Percentiles rank a stretch among this genome's conserved stretches.
Evolutionary conservation across 2,888 invertebrate genomes (phyloP).

Genomic region (Oligia fasciuncula): DNA sequence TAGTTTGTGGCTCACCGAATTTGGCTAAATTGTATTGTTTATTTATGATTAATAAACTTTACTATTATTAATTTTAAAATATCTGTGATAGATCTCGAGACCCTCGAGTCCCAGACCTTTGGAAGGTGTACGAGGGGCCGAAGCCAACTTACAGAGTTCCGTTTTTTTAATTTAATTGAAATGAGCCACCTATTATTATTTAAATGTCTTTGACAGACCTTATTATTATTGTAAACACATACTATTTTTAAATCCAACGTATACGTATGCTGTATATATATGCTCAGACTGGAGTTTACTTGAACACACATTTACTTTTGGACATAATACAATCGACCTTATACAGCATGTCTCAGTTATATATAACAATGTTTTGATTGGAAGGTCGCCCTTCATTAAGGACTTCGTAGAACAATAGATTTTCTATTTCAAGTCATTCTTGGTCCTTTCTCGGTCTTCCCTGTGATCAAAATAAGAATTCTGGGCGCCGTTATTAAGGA

Average conservation of each 20-base stretch:
- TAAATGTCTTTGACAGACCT: background rate
- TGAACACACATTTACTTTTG: constrained; percentile 12
- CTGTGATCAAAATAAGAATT: constrained; percentile 17
- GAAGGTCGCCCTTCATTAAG: constrained; percentile 24
- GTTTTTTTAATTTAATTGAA: background rate
- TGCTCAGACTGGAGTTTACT: constrained; percentile 2
- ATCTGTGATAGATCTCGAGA: background rate
- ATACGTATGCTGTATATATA: no score
- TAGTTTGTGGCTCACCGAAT: background rate
- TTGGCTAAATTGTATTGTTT: background rate
- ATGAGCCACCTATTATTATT: background rate
- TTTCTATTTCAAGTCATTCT: constrained; percentile 34
- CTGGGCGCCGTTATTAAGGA: background rate
- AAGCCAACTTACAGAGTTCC: background rate
- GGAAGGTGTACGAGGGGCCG: background rate
- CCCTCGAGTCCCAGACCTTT: background rate
- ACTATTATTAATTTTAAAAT: background rate
- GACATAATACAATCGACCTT: constrained; percentile 6
- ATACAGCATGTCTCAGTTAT: constrained; percentile 19
- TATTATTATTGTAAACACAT: background rate
- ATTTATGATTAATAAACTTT: background rate
- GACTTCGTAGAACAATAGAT: constrained; percentile 35
- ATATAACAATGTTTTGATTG: constrained; percentile 39
- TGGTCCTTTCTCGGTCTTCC: constrained; percentile 1
- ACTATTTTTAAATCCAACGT: background rate